A percentile compares a stretch with the other conserved stretches of the same genome.
phyloP scores from a whole-genome alignment of 2,797 vertebrate species.

The Pseudochaenichthys georgianus region DNA sequence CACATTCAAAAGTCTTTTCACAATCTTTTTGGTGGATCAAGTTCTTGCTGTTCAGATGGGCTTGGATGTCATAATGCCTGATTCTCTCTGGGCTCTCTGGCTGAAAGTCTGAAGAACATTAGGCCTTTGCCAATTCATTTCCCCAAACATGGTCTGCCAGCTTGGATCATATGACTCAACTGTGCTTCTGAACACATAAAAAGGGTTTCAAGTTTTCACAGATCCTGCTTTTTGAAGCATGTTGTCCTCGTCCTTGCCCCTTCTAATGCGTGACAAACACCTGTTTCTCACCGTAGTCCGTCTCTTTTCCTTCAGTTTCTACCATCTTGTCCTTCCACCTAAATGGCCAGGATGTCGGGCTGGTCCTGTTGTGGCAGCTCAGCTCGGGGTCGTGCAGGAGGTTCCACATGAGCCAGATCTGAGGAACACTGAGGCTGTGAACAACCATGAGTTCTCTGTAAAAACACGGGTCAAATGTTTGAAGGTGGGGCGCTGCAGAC shows the following conservation, averaged over 20 bases:
- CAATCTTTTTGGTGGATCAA: neutral
- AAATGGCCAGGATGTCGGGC: conserved; percentile 83
- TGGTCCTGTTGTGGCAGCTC: conserved; percentile 84
- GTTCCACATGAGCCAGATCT: conserved; percentile 99
- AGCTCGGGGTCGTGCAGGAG: conserved; percentile 89
- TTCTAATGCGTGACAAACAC: conserved; percentile 79
- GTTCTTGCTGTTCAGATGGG: conserved; percentile 17
- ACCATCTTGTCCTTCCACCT: conserved; percentile 81
- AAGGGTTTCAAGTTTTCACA: conserved; percentile 19
- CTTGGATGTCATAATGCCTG: neutral
- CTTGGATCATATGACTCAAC: conserved; percentile 36
- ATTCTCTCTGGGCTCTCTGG: conserved; percentile 24
- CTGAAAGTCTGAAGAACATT: conserved; percentile 31
- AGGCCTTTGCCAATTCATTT: conserved; percentile 52
- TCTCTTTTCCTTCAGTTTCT: conserved; percentile 9
- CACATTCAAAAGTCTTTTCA: conserved; percentile 29
- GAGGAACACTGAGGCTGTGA: conserved; percentile 93
- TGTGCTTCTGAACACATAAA: conserved; percentile 28
- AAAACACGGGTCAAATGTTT: conserved; percentile 96
- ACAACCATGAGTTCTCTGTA: conserved; percentile 97
- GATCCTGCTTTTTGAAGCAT: neutral
- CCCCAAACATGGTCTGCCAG: conserved; percentile 37
- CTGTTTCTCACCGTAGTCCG: conserved; percentile 73
- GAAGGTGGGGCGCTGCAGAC: conserved; percentile 93
- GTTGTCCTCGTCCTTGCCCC: neutral